Conservation (phyloP, 2,113 vertebrate species). For the Laterallus jamaicensis region DNA sequence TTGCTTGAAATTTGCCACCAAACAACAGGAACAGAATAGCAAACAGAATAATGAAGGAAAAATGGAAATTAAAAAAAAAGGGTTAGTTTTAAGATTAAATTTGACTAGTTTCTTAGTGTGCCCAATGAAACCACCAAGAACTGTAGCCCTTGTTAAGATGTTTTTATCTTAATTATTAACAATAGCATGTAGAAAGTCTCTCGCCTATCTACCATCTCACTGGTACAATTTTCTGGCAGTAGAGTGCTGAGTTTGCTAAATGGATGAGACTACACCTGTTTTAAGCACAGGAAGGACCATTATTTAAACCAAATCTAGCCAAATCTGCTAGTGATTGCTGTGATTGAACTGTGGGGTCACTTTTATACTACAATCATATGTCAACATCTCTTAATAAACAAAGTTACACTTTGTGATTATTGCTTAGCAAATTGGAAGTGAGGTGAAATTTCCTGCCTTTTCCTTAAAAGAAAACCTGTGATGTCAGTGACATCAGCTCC, state of each 20-base stretch:
- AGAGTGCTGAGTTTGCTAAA: neutral
- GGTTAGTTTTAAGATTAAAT: neutral
- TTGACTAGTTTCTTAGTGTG: neutral
- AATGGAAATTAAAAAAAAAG: neutral
- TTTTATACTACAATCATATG: neutral
- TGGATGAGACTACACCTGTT: neutral
- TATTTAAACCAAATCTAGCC: neutral
- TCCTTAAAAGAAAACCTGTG: slow-evolving; percentile 73
- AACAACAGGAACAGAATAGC: neutral
- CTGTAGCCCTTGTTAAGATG: neutral
- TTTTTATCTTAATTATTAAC: neutral
- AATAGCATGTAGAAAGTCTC: neutral
- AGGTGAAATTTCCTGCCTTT: slow-evolving; percentile 78
- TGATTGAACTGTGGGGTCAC: neutral
- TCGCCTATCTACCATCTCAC: accelerated
- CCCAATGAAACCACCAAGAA: neutral
- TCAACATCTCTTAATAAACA: slow-evolving; percentile 62
- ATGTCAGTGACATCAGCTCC: slow-evolving; percentile 63
- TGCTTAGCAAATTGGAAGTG: slow-evolving; percentile 75
- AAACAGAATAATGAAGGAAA: neutral
- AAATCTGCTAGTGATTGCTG: neutral
- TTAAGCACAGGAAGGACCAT: neutral
- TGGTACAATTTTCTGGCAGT: neutral
- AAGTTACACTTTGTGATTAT: slow-evolving; percentile 62
- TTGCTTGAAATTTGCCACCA: neutral